phyloP scores from a whole-genome alignment of 2,113 vertebrate genomes.

The Pteruthius melanotis region DNA sequence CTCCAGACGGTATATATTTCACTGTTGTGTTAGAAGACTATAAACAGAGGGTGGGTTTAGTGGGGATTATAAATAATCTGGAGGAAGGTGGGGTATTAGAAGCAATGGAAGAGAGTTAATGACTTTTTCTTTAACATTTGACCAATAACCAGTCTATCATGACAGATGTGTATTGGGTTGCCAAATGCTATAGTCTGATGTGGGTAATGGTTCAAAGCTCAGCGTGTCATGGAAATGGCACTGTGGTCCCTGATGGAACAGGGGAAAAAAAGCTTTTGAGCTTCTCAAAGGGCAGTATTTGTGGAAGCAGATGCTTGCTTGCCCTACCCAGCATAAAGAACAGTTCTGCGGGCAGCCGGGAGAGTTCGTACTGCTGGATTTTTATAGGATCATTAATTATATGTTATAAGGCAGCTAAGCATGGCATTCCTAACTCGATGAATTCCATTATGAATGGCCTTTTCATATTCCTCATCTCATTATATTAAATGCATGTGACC shows the following conservation, averaged over 20 bases:
- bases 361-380: constrained; percentile 53
- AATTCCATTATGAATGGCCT: constrained; percentile 73
- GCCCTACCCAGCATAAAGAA: constrained; percentile 51
- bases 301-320: constrained; percentile 55
- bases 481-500: constrained; percentile 69
- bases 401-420: constrained; percentile 70
- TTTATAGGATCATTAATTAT: constrained; percentile 74
- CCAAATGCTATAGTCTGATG: constrained; percentile 40
- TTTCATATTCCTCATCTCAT: constrained; percentile 73
- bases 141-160: constrained; percentile 40
- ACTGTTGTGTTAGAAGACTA: constrained; percentile 10
- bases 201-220: constrained; percentile 50
- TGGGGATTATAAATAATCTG: constrained; percentile 48
- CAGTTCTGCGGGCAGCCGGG: constrained; percentile 27
- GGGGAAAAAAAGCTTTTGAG: not conserved
- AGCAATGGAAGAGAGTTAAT: constrained; percentile 26
- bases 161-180: constrained; percentile 37
- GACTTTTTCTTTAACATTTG: constrained; percentile 50
- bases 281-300: constrained; percentile 61
- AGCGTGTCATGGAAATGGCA: constrained; percentile 33
- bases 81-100: constrained; percentile 21
- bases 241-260: constrained; percentile 15
- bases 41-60: constrained; percentile 25
- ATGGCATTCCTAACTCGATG: constrained; percentile 66
- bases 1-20: not conserved